phyloP scores from a whole-genome alignment of 2,888 invertebrate genomes.

The Xanthorhoe spadicearia region DNA sequence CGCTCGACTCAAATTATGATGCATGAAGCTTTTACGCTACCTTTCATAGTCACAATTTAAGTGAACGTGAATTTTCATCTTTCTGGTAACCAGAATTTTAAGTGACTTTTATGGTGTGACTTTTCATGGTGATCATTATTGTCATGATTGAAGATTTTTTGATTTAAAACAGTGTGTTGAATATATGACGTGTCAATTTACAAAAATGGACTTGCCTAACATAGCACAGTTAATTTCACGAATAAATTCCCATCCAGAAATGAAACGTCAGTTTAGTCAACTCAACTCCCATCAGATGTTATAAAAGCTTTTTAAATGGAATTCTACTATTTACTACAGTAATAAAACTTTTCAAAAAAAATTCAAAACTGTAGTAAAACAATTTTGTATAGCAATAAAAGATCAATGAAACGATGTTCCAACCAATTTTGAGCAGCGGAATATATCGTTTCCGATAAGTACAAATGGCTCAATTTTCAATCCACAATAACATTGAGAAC shows the following conservation, averaged over 20 bases:
- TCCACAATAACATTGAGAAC: slow-evolving; percentile 33
- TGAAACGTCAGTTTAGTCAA: no score
- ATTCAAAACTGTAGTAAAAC: slow-evolving; percentile 11
- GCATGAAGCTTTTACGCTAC: slow-evolving; percentile 18
- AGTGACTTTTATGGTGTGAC: neutral
- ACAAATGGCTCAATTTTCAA: slow-evolving; percentile 36
- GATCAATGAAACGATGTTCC: slow-evolving; percentile 26
- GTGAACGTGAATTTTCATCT: slow-evolving; percentile 4
- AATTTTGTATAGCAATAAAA: slow-evolving; percentile 21
- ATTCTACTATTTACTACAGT: no score
- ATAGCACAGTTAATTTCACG: no score
- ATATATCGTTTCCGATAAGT: slow-evolving; percentile 29
- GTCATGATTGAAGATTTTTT: neutral
- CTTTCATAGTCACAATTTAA: slow-evolving; percentile 5
- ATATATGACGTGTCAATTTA: no score
- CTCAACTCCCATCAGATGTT: no score
- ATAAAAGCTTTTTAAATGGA: no score
- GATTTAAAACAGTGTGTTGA: neutral
- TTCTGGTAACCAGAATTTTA: slow-evolving; percentile 2
- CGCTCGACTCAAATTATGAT: slow-evolving; percentile 29
- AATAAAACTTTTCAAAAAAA: neutral
- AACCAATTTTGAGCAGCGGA: slow-evolving; percentile 11
- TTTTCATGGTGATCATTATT: neutral
- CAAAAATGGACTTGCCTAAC: no score
- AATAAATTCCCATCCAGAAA: no score